Evolutionary conservation across 2,113 vertebrate species (phyloP).

Genomic region (Abramis brama): DNA sequence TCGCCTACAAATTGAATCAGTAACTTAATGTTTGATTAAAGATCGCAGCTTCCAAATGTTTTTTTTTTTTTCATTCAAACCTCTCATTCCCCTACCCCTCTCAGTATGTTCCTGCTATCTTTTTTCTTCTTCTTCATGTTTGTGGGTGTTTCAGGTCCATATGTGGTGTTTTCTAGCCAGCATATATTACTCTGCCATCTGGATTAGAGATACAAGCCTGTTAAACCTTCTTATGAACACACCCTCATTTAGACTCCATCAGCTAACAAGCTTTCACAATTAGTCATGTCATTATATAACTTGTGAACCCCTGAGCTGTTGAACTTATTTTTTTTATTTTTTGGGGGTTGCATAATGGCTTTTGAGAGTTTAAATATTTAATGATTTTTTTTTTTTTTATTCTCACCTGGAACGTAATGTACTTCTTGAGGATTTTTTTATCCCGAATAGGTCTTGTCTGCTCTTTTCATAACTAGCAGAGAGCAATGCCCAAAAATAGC

Average conservation of each 20-base stretch:
- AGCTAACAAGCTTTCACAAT: slow-evolving; percentile 47
- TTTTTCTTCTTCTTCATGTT: slow-evolving; percentile 24
- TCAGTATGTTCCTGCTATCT: slow-evolving; percentile 8
- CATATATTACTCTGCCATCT: slow-evolving; percentile 49
- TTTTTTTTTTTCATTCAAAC: background rate
- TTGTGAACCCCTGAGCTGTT: slow-evolving; percentile 14
- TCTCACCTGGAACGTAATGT: slow-evolving; percentile 1
- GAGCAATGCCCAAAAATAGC: slow-evolving; percentile 7
- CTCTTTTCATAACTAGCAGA: slow-evolving; percentile 9
- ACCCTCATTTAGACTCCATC: slow-evolving; percentile 11
- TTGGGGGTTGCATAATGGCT: background rate
- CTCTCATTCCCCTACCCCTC: background rate
- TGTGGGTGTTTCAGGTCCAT: slow-evolving; percentile 43
- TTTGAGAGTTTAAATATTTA: slow-evolving; percentile 20
- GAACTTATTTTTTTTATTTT: background rate
- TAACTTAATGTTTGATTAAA: background rate
- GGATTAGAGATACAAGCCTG: slow-evolving; percentile 31
- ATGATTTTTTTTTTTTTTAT: background rate
- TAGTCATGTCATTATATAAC: slow-evolving; percentile 25
- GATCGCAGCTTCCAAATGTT: background rate
- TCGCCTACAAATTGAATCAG: background rate
- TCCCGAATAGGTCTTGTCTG: background rate
- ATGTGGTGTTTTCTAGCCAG: slow-evolving; percentile 48
- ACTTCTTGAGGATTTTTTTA: background rate
- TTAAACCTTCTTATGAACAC: slow-evolving; percentile 32